Conservation (phyloP, 1,140 invertebrate genomes). For the Penaeus indicus region DNA sequence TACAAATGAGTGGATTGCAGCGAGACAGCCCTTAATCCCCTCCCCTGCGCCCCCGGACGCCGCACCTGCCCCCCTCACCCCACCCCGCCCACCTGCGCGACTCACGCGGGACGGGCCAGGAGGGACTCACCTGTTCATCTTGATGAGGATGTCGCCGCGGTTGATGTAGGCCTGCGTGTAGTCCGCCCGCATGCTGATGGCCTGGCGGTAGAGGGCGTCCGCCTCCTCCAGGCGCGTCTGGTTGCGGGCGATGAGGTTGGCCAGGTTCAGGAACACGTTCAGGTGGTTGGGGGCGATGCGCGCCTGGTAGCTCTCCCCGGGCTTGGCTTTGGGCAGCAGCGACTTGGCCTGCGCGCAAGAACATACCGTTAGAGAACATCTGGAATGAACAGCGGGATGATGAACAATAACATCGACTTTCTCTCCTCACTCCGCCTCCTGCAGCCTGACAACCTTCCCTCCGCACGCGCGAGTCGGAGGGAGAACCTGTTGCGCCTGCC, state of each 20-base stretch:
- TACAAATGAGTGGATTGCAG: too few species aligned
- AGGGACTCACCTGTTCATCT: slow-evolving; percentile 80
- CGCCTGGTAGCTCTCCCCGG: slow-evolving; percentile 94
- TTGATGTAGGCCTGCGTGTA: slow-evolving; percentile 98
- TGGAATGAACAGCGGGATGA: neutral
- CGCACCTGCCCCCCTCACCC: neutral
- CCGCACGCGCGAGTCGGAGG: too few species aligned
- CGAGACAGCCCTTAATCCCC: neutral
- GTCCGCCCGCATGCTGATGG: slow-evolving; percentile 96
- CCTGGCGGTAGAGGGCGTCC: slow-evolving; percentile 91
- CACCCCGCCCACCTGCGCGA: neutral
- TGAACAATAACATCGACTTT: too few species aligned
- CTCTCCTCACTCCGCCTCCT: neutral
- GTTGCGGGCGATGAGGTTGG: slow-evolving; percentile 95
- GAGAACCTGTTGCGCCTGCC: too few species aligned
- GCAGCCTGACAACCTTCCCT: too few species aligned
- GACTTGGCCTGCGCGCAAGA: slow-evolving; percentile 79
- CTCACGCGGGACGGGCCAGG: neutral
- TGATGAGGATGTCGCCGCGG: slow-evolving; percentile 94
- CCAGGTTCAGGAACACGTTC: slow-evolving; percentile 95
- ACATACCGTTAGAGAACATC: neutral
- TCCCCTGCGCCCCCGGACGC: neutral
- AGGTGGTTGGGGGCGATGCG: slow-evolving; percentile 95
- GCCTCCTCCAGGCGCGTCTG: slow-evolving; percentile 92
- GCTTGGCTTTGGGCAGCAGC: slow-evolving; percentile 89